These are phyloP conservation scores for Carpatolechia fugitivella DNA, from an alignment of 2,888 invertebrate genomes.

Conservation along the genomic window DNA sequence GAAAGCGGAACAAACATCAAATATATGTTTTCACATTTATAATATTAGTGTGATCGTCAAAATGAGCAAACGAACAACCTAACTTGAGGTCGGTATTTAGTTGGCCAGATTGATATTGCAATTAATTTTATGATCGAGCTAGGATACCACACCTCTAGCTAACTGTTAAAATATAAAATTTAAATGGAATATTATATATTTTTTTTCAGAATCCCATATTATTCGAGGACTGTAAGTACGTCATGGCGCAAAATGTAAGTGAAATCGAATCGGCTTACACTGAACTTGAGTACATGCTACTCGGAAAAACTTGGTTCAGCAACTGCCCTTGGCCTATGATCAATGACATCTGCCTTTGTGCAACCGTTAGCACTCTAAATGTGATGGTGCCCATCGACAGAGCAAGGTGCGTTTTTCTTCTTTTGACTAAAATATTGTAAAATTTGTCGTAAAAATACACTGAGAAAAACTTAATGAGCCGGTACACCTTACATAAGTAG, in stretches of 20 bases:
- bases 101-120: no score
- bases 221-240: constrained; percentile 49
- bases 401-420: constrained; percentile 32
- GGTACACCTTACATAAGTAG: background rate
- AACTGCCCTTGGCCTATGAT: constrained; percentile 42
- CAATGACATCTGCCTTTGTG: constrained; percentile 49
- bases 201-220: constrained; percentile 51
- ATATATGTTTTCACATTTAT: no score
- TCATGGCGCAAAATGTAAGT: constrained; percentile 48
- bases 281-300: constrained; percentile 48
- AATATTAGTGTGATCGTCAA: no score
- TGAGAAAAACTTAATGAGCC: no score
- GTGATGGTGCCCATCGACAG: constrained; percentile 51
- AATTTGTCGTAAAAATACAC: no score
- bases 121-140: no score
- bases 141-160: no score
- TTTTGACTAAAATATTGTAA: background rate
- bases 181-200: background rate
- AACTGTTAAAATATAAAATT: no score
- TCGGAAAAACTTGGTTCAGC: constrained; percentile 40
- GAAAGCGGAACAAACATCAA: no score
- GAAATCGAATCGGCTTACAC: constrained; percentile 49
- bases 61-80: no score
- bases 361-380: constrained; percentile 54
- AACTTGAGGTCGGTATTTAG: no score